These are phyloP conservation scores for Lasiommata megera DNA, from an alignment of 2,888 invertebrate genomes.

Conservation along the genomic window DNA sequence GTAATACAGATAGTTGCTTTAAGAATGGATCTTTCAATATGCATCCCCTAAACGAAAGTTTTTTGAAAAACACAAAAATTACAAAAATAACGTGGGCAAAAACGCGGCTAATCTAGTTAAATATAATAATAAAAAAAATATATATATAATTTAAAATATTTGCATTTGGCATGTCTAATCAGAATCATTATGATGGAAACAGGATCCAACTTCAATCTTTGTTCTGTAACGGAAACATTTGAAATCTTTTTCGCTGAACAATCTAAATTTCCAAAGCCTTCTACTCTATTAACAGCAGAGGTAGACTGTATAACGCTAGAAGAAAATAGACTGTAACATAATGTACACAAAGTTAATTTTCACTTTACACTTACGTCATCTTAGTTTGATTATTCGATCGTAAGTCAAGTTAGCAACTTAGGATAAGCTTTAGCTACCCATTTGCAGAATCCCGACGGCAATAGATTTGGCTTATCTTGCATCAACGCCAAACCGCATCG, in stretches of 20 bases:
- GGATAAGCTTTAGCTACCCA: conserved; percentile 36
- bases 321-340: conserved; percentile 8
- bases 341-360: conserved; percentile 11
- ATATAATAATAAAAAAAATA: too few species aligned
- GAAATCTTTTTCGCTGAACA: conserved; percentile 29
- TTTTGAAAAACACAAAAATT: too few species aligned
- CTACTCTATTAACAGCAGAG: conserved; percentile 31
- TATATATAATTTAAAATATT: too few species aligned
- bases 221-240: conserved; percentile 17
- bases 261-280: conserved; percentile 32
- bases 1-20: too few species aligned
- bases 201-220: background rate
- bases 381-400: conserved; percentile 37
- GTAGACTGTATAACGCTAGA: background rate
- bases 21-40: too few species aligned
- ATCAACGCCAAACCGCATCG: conserved; percentile 46
- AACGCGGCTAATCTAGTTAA: too few species aligned
- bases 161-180: too few species aligned
- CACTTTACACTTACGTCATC: conserved; percentile 14
- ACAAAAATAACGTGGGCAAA: too few species aligned
- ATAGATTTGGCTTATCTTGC: conserved; percentile 52
- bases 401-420: conserved; percentile 38
- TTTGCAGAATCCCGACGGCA: conserved; percentile 43
- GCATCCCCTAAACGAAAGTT: too few species aligned
- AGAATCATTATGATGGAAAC: too few species aligned